phyloP scores from a whole-genome alignment of 1,140 invertebrate genomes.

The Frieseomelitta varia region DNA sequence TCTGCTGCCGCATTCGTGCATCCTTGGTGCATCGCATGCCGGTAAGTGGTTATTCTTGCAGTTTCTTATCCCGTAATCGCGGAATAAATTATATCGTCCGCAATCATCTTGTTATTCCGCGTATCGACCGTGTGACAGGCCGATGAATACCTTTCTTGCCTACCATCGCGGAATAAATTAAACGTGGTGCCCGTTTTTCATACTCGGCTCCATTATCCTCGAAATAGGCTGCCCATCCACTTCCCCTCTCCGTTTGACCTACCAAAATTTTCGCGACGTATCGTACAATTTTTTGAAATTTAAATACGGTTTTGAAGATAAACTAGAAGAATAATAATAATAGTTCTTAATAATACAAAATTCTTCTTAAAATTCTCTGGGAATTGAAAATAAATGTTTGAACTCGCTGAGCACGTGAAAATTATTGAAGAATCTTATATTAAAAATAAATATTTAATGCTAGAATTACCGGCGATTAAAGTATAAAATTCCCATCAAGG shows the following conservation, averaged over 20 bases:
- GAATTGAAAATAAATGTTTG: too few relatives aligned
- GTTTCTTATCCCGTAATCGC: conserved; percentile 25
- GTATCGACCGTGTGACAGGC: conserved; percentile 32
- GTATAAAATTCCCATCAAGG: too few relatives aligned
- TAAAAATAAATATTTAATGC: too few relatives aligned
- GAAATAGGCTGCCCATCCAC: neutral
- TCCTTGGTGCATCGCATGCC: conserved; percentile 70
- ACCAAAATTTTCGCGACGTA: neutral
- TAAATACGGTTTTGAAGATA: neutral
- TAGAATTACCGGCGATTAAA: too few relatives aligned
- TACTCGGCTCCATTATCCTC: neutral
- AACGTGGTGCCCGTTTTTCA: neutral
- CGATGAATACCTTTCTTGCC: conserved; percentile 5
- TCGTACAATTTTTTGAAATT: neutral
- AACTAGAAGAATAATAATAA: neutral
- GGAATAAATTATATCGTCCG: conserved; percentile 41
- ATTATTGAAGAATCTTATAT: too few relatives aligned
- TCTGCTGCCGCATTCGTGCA: conserved; percentile 72
- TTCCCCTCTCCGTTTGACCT: neutral
- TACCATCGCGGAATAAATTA: neutral
- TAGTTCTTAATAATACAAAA: too few relatives aligned
- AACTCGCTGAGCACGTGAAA: too few relatives aligned
- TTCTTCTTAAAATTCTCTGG: too few relatives aligned
- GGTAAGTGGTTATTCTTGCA: conserved; percentile 65
- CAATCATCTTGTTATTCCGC: conserved; percentile 29